Evolutionary conservation across 2,797 vertebrate genomes (phyloP).

Genomic region (Chaunax sp.): DNA sequence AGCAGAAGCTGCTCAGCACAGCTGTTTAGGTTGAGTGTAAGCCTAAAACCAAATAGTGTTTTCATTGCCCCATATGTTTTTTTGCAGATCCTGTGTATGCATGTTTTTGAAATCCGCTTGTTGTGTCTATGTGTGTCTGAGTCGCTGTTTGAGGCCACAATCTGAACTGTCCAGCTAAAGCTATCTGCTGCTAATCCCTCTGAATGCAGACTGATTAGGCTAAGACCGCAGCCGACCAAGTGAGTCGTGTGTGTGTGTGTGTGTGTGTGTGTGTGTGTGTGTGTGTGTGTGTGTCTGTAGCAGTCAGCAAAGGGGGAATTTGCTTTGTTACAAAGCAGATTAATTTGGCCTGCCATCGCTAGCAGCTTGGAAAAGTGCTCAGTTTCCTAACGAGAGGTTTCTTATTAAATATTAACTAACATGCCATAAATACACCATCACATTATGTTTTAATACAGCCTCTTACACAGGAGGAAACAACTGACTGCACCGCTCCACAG

Average conservation of each 20-base stretch:
- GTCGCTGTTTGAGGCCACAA: slow-evolving; percentile 60
- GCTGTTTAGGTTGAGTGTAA: slow-evolving; percentile 46
- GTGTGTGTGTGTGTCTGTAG: slow-evolving; percentile 40
- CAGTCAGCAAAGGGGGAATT: slow-evolving; percentile 82
- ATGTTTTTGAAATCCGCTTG: slow-evolving; percentile 61
- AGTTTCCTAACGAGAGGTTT: slow-evolving; percentile 66
- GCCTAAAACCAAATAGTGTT: slow-evolving; percentile 54
- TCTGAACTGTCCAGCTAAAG: slow-evolving; percentile 69
- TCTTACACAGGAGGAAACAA: slow-evolving; percentile 40
- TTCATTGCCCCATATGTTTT: slow-evolving; percentile 59
- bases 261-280: slow-evolving; percentile 28
- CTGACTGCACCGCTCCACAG: slow-evolving; percentile 14
- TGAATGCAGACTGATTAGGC: slow-evolving; percentile 74
- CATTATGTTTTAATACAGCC: slow-evolving; percentile 56
- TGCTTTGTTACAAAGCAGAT: slow-evolving; percentile 85
- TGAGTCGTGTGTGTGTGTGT: slow-evolving; percentile 47
- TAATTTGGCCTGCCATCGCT: slow-evolving; percentile 78
- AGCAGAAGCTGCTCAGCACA: slow-evolving; percentile 11
- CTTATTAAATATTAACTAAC: slow-evolving; percentile 78
- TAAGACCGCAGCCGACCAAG: slow-evolving; percentile 58
- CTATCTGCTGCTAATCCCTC: slow-evolving; percentile 75
- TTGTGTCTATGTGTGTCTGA: slow-evolving; percentile 53
- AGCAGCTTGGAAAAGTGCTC: slow-evolving; percentile 77
- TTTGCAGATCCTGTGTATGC: slow-evolving; percentile 39
- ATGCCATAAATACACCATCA: slow-evolving; percentile 70